A percentile compares a stretch with the other conserved stretches of the same genome.
Conservation (phyloP, 2,113 vertebrate species). For the Lynx canadensis region DNA sequence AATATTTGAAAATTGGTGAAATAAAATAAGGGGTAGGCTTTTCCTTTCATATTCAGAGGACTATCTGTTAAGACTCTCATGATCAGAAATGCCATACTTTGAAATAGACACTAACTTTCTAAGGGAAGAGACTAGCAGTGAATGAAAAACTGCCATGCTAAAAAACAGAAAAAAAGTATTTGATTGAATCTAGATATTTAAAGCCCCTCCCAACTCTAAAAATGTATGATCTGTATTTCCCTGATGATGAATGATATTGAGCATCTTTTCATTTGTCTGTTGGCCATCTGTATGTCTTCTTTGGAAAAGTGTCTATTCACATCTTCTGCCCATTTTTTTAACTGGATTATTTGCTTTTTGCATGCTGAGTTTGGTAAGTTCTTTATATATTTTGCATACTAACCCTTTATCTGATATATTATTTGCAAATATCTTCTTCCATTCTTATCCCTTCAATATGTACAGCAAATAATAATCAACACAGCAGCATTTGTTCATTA, state of each 20-base stretch:
- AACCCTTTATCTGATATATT: neutral
- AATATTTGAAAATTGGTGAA: neutral
- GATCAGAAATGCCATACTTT: neutral
- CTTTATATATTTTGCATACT: neutral
- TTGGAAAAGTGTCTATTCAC: neutral
- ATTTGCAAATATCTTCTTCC: neutral
- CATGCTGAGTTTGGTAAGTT: neutral
- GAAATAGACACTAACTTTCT: neutral
- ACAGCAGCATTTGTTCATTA: neutral
- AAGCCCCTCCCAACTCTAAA: neutral
- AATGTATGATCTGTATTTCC: neutral
- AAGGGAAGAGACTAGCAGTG: neutral
- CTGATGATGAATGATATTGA: neutral
- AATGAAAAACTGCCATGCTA: neutral
- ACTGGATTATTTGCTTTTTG: neutral
- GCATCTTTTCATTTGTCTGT: neutral
- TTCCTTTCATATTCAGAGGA: neutral
- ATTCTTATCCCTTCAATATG: neutral
- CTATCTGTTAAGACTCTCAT: neutral
- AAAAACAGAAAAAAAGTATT: neutral
- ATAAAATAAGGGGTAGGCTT: neutral
- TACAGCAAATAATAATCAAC: neutral
- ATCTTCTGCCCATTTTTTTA: neutral
- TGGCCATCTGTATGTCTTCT: neutral
- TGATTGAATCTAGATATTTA: neutral